These are phyloP conservation scores for Meloidogyne chitwoodi DNA, from an alignment of 1,140 invertebrate genomes.

Conservation along the genomic window DNA sequence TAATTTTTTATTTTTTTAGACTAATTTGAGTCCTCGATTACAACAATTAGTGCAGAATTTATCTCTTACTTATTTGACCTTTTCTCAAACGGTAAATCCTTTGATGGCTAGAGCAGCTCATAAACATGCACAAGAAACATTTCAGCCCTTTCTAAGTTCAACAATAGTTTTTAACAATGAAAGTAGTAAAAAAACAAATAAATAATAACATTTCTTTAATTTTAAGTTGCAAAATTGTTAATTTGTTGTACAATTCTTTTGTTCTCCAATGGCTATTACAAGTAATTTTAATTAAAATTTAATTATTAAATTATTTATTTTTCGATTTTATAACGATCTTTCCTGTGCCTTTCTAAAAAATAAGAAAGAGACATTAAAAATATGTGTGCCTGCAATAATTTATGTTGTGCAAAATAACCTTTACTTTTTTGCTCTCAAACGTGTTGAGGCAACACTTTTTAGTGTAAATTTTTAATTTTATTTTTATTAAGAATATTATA, in stretches of 20 bases:
- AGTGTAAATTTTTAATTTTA: constrained; percentile 26
- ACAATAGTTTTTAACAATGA: constrained; percentile 14
- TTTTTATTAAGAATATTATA: background rate
- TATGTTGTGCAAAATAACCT: constrained; percentile 44
- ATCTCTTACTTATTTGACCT: constrained; percentile 29
- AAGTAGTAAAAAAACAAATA: background rate
- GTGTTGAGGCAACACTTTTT: constrained; percentile 39
- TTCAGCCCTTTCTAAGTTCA: background rate
- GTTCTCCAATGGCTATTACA: constrained; percentile 1
- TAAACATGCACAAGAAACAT: constrained; percentile 13
- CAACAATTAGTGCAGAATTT: constrained; percentile 30
- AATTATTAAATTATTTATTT: background rate
- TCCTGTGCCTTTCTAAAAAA: constrained; percentile 28
- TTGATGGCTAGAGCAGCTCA: constrained; percentile 5
- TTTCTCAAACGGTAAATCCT: constrained; percentile 24
- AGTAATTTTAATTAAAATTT: constrained; percentile 5
- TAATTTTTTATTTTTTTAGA: background rate
- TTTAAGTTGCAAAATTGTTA: constrained; percentile 8
- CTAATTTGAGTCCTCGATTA: constrained; percentile 10
- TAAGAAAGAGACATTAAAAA: constrained; percentile 37
- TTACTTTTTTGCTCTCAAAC: constrained; percentile 40
- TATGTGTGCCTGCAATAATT: constrained; percentile 36
- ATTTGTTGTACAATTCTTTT: constrained; percentile 15
- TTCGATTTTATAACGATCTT: constrained; percentile 28
- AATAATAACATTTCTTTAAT: constrained; percentile 2